Percentiles rank a stretch among this genome's conserved stretches.
Conservation (phyloP, 2,113 vertebrate species). For the Tragelaphus scriptus region DNA sequence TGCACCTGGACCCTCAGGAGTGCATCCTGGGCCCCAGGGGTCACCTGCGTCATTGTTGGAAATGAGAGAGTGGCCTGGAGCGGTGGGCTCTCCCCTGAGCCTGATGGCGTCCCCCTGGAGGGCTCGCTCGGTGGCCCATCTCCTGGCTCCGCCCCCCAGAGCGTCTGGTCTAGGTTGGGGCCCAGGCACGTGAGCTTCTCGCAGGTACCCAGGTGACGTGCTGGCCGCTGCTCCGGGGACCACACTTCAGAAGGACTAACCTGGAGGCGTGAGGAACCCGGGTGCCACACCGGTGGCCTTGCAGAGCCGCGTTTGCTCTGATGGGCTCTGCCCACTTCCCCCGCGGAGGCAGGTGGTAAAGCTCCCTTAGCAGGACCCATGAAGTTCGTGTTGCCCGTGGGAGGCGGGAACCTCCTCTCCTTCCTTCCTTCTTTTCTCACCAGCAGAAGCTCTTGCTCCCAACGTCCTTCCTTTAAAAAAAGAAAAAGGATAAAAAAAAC, state of each 20-base stretch:
- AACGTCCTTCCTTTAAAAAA: neutral
- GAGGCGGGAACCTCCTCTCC: rapidly evolving
- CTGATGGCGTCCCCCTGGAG: rapidly evolving
- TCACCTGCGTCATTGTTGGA: neutral
- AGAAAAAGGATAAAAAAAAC: neutral
- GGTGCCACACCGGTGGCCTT: rapidly evolving
- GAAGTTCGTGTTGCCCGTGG: neutral
- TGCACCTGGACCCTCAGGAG: neutral
- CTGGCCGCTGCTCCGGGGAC: neutral
- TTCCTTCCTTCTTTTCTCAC: neutral
- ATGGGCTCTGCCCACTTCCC: neutral
- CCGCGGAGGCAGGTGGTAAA: neutral
- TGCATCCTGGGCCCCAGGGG: neutral
- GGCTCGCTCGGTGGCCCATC: neutral
- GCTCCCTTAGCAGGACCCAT: rapidly evolving
- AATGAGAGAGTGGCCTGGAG: neutral
- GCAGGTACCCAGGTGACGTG: neutral
- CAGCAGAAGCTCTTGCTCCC: neutral
- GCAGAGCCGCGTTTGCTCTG: rapidly evolving
- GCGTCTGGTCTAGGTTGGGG: neutral
- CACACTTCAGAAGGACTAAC: neutral
- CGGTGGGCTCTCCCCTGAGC: neutral
- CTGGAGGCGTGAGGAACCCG: neutral
- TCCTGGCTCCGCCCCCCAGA: rapidly evolving
- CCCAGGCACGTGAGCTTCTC: neutral